A percentile compares a stretch with the other conserved stretches of the same genome.
phyloP scores from a whole-genome alignment of 2,888 invertebrate genomes.

The Calephelis perditalis region DNA sequence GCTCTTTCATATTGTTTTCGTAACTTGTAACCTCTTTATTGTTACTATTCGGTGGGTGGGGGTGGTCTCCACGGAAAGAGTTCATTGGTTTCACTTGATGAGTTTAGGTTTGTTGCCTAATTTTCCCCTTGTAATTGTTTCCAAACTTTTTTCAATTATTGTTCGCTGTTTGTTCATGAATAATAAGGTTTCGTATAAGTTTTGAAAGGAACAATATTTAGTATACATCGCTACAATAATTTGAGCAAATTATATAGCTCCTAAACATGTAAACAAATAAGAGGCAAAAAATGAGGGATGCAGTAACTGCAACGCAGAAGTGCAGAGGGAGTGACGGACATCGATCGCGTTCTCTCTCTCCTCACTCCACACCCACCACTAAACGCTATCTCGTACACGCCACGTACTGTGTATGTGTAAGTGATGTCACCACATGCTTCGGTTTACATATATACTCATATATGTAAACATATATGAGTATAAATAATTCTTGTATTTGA shows the following conservation, averaged over 20 bases:
- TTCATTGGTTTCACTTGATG: constrained; percentile 11
- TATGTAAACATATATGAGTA: no score
- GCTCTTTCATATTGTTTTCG: no score
- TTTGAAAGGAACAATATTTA: no score
- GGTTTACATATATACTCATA: background rate
- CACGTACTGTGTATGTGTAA: constrained; percentile 21
- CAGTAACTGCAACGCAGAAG: constrained; percentile 54
- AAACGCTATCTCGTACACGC: constrained; percentile 51
- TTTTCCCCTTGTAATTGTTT: constrained; percentile 1
- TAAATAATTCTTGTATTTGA: no score
- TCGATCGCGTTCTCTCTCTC: constrained; percentile 45
- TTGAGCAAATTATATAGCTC: background rate
- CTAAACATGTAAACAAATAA: background rate
- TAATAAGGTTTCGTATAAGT: no score
- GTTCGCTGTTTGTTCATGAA: no score
- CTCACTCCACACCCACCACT: constrained; percentile 34
- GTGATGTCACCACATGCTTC: constrained; percentile 4
- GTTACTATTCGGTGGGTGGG: background rate
- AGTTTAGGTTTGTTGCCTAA: constrained; percentile 4
- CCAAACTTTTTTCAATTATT: background rate
- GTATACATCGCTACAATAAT: no score
- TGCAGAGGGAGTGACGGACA: constrained; percentile 58
- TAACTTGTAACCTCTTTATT: background rate
- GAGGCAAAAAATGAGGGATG: constrained; percentile 40
- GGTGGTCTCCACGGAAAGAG: background rate